phyloP scores from a whole-genome alignment of 2,113 vertebrate genomes.

The Piprites chloris region DNA sequence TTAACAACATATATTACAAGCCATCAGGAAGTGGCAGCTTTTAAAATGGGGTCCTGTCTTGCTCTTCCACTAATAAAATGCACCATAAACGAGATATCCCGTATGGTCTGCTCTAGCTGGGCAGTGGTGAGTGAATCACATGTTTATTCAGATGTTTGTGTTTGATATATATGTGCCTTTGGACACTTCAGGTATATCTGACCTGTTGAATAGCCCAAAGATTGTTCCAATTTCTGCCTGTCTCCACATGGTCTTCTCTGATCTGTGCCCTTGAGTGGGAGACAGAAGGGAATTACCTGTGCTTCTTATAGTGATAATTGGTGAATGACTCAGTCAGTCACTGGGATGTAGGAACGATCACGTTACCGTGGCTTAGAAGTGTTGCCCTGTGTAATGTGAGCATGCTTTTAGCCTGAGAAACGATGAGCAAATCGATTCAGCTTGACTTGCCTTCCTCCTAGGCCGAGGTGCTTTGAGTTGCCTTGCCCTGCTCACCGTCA shows the following conservation, averaged over 20 bases:
- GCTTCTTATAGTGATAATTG: background rate
- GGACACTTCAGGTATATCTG: background rate
- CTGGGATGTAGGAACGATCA: background rate
- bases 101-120: background rate
- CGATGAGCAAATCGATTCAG: background rate
- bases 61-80: background rate
- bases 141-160: background rate
- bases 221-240: background rate
- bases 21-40: background rate
- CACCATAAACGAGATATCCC: background rate
- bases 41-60: background rate
- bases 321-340: background rate
- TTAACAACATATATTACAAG: background rate
- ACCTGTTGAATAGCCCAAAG: background rate
- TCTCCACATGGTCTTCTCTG: background rate
- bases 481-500: background rate
- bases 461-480: background rate
- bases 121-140: background rate
- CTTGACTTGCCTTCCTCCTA: background rate
- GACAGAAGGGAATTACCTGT: background rate
- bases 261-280: background rate
- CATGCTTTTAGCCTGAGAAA: background rate
- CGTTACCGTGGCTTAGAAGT: background rate
- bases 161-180: background rate
- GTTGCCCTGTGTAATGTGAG: background rate